Conservation (phyloP, 1,140 invertebrate species). For the Antheraea mylitta region DNA sequence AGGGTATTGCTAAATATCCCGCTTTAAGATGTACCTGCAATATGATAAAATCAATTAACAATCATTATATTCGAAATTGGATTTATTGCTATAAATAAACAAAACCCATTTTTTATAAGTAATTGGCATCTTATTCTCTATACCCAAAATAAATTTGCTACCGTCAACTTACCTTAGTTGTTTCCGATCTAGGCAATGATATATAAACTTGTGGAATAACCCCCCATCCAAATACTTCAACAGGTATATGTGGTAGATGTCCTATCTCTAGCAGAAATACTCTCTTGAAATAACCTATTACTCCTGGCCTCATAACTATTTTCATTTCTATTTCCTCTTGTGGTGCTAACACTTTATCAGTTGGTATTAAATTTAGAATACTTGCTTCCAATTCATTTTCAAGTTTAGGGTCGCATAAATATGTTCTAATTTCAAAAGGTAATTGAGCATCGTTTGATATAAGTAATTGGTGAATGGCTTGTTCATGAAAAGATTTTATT, state of each 20-base stretch:
- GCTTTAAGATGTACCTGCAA: constrained; percentile 45
- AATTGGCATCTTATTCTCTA: too few species aligned
- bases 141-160: too few species aligned
- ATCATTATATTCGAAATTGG: neutral
- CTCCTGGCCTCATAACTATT: constrained; percentile 57
- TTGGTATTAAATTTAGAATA: constrained; percentile 52
- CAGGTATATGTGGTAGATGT: constrained; percentile 56
- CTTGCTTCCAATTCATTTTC: constrained; percentile 51
- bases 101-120: neutral
- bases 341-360: constrained; percentile 47
- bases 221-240: constrained; percentile 68
- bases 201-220: constrained; percentile 67
- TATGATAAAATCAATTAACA: constrained; percentile 6
- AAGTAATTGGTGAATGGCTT: constrained; percentile 50
- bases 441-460: constrained; percentile 55
- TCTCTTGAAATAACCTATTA: constrained; percentile 59
- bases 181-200: constrained; percentile 42
- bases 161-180: constrained; percentile 40
- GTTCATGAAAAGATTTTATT: constrained; percentile 68
- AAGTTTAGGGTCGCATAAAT: constrained; percentile 49
- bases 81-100: too few species aligned
- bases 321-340: constrained; percentile 51
- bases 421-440: constrained; percentile 63
- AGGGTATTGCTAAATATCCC: constrained; percentile 56
- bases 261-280: constrained; percentile 62